These are phyloP conservation scores for Odobenus rosmarus DNA, from an alignment of 2,113 vertebrate species.

Conservation along the genomic window DNA sequence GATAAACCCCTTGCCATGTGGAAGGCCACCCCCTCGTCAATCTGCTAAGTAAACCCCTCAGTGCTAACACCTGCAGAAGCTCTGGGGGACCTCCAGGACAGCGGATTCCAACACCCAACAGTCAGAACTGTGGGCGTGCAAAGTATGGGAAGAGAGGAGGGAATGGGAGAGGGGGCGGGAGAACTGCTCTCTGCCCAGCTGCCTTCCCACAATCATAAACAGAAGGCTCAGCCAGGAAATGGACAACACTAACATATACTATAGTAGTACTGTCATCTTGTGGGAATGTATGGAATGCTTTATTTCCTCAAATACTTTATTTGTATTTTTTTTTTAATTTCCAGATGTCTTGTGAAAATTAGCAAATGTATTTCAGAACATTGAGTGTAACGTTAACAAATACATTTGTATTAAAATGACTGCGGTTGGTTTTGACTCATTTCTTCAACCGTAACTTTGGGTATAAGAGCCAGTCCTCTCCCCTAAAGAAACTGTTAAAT, in stretches of 20 bases:
- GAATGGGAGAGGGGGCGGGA: background rate
- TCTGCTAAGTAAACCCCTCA: background rate
- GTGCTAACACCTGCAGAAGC: background rate
- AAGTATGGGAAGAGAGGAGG: background rate
- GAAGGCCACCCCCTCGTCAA: background rate
- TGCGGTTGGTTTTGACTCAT: background rate
- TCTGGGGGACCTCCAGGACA: background rate
- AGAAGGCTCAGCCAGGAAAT: background rate
- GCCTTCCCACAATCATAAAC: background rate
- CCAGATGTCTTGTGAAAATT: background rate
- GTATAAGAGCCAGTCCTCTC: background rate
- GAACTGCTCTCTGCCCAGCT: background rate
- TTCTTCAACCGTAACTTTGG: conserved; percentile 31
- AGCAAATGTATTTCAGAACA: conserved; percentile 32
- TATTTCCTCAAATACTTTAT: background rate
- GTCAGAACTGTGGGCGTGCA: background rate
- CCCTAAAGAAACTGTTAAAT: background rate
- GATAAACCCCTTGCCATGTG: background rate
- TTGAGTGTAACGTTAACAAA: background rate
- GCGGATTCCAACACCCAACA: background rate
- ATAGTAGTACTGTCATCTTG: background rate
- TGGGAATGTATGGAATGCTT: background rate
- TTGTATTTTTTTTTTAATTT: background rate
- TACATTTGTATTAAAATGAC: conserved; percentile 21
- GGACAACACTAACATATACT: background rate